A percentile compares a stretch with the other conserved stretches of the same genome.
phyloP scores from a whole-genome alignment of 23 tunicate genomes.

The Trididemnum miniatum region DNA sequence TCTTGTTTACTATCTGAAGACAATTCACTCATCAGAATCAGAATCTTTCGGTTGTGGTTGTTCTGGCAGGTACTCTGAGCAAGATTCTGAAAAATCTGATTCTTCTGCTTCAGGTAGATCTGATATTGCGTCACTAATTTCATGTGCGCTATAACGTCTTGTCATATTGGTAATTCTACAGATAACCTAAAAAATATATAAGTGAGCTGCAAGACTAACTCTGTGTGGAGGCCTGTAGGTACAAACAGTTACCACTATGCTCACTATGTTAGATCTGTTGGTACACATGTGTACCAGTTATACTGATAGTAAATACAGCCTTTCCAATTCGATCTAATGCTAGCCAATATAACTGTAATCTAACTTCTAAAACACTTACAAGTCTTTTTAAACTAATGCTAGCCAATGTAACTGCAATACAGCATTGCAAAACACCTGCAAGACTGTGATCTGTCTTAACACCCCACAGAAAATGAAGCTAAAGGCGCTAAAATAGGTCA shows the following conservation, averaged over 20 bases:
- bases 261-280: neutral
- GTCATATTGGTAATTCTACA: constrained; percentile 3
- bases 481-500: constrained; percentile 16
- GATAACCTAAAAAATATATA: constrained; percentile 7
- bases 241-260: constrained; percentile 7
- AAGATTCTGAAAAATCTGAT: constrained; percentile 17
- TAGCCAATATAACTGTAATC: constrained; percentile 16
- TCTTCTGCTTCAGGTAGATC: neutral
- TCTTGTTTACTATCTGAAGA: neutral
- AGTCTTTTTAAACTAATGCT: too few species aligned
- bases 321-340: constrained; percentile 11
- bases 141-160: constrained; percentile 4
- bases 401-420: constrained; percentile 19
- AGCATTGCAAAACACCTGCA: constrained; percentile 16
- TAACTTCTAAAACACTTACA: neutral
- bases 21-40: too few species aligned
- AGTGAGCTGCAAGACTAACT: constrained; percentile 3
- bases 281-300: neutral
- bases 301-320: neutral
- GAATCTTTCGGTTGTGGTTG: neutral
- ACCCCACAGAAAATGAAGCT: constrained; percentile 15
- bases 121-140: constrained; percentile 3
- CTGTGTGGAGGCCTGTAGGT: constrained; percentile 22
- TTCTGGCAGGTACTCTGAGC: constrained; percentile 16
- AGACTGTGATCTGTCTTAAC: constrained; percentile 14